phyloP scores from a whole-genome alignment of 2,797 vertebrate species.

The Thripadectes ignobilis region DNA sequence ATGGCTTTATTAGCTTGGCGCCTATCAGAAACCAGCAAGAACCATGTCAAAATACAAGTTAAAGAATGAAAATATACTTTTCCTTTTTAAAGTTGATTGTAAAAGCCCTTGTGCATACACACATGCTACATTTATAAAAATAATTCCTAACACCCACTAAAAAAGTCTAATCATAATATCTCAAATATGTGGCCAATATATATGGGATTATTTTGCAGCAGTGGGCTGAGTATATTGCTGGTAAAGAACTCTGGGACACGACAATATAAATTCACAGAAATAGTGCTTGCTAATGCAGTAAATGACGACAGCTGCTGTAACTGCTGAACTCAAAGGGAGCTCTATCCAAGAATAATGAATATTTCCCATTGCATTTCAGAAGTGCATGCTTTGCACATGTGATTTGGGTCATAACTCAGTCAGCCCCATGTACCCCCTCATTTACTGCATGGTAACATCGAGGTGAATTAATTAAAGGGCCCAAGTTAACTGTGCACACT shows the following conservation, averaged over 20 bases:
- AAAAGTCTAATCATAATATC: constrained; percentile 56
- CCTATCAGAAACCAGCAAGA: background rate
- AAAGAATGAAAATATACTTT: background rate
- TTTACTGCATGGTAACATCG: background rate
- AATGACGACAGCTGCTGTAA: constrained; percentile 62
- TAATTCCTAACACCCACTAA: constrained; percentile 55
- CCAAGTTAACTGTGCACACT: background rate
- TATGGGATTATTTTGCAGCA: constrained; percentile 47
- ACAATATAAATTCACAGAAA: constrained; percentile 58
- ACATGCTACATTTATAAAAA: constrained; percentile 42
- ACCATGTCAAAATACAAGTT: background rate
- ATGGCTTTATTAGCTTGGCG: background rate
- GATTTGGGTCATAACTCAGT: background rate
- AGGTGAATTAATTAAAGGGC: background rate
- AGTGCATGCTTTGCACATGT: constrained; percentile 30
- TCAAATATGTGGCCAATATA: constrained; percentile 61
- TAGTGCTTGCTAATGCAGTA: constrained; percentile 32
- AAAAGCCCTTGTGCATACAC: background rate
- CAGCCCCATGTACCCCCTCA: rapidly evolving
- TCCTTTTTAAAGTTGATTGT: constrained; percentile 6
- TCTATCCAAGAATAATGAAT: constrained; percentile 56
- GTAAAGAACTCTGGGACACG: constrained; percentile 22
- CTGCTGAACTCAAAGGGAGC: constrained; percentile 53
- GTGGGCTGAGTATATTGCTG: constrained; percentile 57
- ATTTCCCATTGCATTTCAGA: constrained; percentile 50